Percentiles rank a stretch among this genome's conserved stretches.
phyloP scores from a whole-genome alignment of 1,140 invertebrate genomes.

The Aphis gossypii region DNA sequence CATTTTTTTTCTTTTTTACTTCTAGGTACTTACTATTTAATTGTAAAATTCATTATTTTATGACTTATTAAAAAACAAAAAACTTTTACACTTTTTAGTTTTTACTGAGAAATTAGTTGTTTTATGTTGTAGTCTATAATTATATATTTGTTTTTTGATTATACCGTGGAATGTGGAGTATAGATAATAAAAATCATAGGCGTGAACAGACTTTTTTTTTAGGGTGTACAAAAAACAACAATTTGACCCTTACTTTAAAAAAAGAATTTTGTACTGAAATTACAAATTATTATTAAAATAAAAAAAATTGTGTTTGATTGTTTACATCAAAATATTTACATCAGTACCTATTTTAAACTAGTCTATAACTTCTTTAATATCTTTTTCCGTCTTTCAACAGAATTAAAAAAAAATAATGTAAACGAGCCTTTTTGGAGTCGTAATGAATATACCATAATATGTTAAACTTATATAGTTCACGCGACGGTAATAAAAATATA shows the following conservation, averaged over 20 bases:
- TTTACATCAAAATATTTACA: neutral
- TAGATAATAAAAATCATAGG: neutral
- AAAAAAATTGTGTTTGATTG: neutral
- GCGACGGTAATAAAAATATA: neutral
- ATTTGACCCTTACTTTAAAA: neutral
- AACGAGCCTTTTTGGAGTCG: neutral
- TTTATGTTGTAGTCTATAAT: neutral
- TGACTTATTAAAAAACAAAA: neutral
- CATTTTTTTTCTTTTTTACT: neutral
- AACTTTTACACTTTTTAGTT: neutral
- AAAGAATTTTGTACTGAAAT: neutral
- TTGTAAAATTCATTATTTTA: slow-evolving; percentile 16
- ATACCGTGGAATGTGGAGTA: neutral
- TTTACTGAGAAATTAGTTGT: neutral
- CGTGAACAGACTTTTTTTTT: neutral
- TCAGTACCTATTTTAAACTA: neutral
- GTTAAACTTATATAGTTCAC: neutral
- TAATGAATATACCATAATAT: neutral
- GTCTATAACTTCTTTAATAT: neutral
- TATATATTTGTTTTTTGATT: slow-evolving; percentile 1
- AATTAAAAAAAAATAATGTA: neutral
- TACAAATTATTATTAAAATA: neutral
- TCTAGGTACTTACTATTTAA: neutral
- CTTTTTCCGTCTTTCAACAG: neutral
- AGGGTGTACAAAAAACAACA: neutral